Evolutionary conservation across 2,888 invertebrate species (phyloP).

Genomic region (Subacronicta megacephala): DNA sequence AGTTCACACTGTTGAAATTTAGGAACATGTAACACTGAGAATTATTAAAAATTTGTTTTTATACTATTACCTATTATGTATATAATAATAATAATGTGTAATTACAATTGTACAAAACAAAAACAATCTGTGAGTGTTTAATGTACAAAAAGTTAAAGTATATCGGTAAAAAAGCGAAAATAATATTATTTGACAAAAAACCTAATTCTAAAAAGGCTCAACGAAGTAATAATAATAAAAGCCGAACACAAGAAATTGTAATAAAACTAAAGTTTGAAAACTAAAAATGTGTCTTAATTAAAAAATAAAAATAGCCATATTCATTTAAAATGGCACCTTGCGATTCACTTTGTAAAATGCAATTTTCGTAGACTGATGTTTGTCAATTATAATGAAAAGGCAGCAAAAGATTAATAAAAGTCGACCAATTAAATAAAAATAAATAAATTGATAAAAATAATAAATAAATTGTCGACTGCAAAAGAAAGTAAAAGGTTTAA

Average conservation of each 20-base stretch:
- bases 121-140: constrained; percentile 69
- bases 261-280: constrained; percentile 76
- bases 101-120: constrained; percentile 80
- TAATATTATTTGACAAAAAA: constrained; percentile 55
- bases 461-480: constrained; percentile 56
- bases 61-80: constrained; percentile 83
- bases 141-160: constrained; percentile 64
- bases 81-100: constrained; percentile 76
- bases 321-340: constrained; percentile 85
- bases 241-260: constrained; percentile 81
- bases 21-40: constrained; percentile 89
- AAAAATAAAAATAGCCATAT: constrained; percentile 83
- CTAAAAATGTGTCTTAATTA: constrained; percentile 77
- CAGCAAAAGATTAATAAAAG: constrained; percentile 50
- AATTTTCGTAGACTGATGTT: constrained; percentile 61
- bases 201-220: constrained; percentile 70
- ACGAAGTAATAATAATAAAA: constrained; percentile 74
- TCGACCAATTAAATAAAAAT: constrained; percentile 55
- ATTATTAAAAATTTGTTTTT: constrained; percentile 81
- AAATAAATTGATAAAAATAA: constrained; percentile 40
- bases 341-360: constrained; percentile 81
- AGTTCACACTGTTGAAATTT: constrained; percentile 86
- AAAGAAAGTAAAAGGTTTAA: constrained; percentile 40
- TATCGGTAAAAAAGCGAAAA: constrained; percentile 55
- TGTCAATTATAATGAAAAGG: constrained; percentile 44